Conservation (phyloP, 2,797 vertebrate species). For the Melanotaenia nigrans region DNA sequence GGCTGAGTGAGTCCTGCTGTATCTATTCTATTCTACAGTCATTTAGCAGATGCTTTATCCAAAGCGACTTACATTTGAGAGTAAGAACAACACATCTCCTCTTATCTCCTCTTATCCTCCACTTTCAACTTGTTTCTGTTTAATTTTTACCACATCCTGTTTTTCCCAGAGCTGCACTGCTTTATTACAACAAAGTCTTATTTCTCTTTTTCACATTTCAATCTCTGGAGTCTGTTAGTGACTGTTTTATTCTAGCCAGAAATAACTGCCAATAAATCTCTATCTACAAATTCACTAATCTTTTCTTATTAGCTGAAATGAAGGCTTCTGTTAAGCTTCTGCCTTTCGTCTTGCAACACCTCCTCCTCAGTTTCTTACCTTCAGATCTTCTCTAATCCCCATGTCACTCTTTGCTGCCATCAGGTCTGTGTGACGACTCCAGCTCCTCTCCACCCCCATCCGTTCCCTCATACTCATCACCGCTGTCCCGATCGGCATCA, state of each 20-base stretch:
- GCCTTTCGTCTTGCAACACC: neutral
- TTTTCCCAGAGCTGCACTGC: conserved; percentile 51
- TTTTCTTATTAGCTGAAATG: conserved; percentile 12
- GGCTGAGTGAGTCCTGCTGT: conserved; percentile 86
- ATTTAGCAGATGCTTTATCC: no score
- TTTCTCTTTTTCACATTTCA: conserved; percentile 18
- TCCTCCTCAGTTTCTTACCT: conserved; percentile 22
- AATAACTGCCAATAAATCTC: neutral
- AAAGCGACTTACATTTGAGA: no score
- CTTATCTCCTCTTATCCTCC: conserved; percentile 37
- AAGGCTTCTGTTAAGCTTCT: conserved; percentile 22
- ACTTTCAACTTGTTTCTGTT: neutral
- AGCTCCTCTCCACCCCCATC: conserved; percentile 71
- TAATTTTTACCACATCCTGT: conserved; percentile 36
- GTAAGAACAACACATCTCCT: neutral
- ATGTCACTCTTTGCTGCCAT: conserved; percentile 16
- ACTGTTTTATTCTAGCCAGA: conserved; percentile 28
- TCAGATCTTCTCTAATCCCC: conserved; percentile 21
- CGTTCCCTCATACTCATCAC: conserved; percentile 64
- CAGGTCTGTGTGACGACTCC: conserved; percentile 77
- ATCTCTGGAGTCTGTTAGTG: conserved; percentile 44
- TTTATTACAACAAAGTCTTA: conserved; percentile 16
- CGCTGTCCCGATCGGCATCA: conserved; percentile 76
- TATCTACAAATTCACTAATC: conserved; percentile 18
- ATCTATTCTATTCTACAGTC: neutral